phyloP scores from a whole-genome alignment of 2,888 invertebrate genomes.

The Chrysolina haemoptera region DNA sequence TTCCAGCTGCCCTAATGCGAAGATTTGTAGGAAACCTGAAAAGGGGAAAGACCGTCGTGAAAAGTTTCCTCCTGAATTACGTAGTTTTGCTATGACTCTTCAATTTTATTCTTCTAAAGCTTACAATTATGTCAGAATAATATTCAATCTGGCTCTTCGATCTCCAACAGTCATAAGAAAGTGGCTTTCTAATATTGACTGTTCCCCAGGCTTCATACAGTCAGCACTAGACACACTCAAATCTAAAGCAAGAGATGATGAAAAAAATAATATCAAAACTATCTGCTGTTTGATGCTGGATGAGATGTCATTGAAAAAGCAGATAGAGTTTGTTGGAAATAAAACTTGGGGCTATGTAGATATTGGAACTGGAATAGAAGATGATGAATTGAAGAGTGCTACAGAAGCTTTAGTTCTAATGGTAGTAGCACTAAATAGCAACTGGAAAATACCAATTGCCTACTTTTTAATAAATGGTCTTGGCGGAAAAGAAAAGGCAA shows the following conservation, averaged over 20 bases:
- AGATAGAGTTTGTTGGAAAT: neutral
- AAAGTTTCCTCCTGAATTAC: constrained; percentile 16
- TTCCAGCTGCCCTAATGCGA: neutral
- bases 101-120: constrained; percentile 6
- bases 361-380: neutral
- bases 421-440: no score
- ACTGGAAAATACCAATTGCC: no score
- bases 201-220: neutral
- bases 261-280: neutral
- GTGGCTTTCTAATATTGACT: neutral
- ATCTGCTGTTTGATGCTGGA: neutral
- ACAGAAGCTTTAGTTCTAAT: constrained; percentile 1
- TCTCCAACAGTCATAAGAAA: neutral
- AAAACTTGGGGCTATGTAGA: neutral
- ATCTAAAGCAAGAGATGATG: neutral
- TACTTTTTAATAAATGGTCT: no score
- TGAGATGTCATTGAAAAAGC: neutral
- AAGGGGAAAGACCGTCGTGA: neutral
- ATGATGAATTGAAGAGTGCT: neutral
- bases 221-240: neutral
- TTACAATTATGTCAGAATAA: neutral
- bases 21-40: neutral
- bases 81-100: constrained; percentile 7
- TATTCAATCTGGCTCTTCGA: neutral
- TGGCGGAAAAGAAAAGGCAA: no score